Base-by-base conservation (phyloP, 1,140 invertebrate genomes). In the Triops longicaudatus region DNA sequence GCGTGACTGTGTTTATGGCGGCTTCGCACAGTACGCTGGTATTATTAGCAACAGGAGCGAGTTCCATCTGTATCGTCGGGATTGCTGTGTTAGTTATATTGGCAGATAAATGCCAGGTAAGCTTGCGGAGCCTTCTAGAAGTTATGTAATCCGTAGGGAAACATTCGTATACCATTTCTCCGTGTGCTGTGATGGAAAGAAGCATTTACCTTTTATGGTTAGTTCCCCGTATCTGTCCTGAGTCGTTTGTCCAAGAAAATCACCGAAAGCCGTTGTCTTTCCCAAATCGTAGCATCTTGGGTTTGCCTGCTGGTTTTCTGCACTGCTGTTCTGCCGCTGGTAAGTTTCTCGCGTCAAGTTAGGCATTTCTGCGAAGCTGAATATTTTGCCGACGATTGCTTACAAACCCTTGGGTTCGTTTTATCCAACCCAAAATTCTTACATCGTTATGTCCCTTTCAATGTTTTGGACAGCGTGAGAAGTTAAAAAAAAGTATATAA, bases 51-150 rank as follows among this genome's bases (percentile, higher is more conserved):
- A 76, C 75, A 41, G 73, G 72, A 26, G 37, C 72, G 41, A 73
- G 43, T 17, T 73, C 41, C 72, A 27, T 37, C 12, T 12, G 22
- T 17, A 26, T 73, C 26, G 63, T 77, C 12, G 28, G 42, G 11
- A 72, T 79, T 27, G 41, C 82, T 12, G 80, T 83, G 22, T 43
- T 82, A 11, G 42, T 82, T 10, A 73, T 81, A 7, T 37, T 81
- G 14, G 79, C 80, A 0, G 82, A 83, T 71, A 78, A 77, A 72
- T 82, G 79, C 31, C 41, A 50, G 63, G 82, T 81, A 79, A 63
- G 14, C 77, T 79, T 27, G 9, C 31, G 7, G 31, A 7, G 31
- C 31, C 73, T 27, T 75, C 37, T n/a, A 73, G 74, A 42, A 73
- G 77, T 63, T 75, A 63, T 28, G 50, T n/a, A 63, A 14, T 17